A percentile compares a stretch with the other conserved stretches of the same genome.
These are phyloP conservation scores for Selene dorsalis DNA, from an alignment of 2,797 vertebrate species.

Conservation along the genomic window DNA sequence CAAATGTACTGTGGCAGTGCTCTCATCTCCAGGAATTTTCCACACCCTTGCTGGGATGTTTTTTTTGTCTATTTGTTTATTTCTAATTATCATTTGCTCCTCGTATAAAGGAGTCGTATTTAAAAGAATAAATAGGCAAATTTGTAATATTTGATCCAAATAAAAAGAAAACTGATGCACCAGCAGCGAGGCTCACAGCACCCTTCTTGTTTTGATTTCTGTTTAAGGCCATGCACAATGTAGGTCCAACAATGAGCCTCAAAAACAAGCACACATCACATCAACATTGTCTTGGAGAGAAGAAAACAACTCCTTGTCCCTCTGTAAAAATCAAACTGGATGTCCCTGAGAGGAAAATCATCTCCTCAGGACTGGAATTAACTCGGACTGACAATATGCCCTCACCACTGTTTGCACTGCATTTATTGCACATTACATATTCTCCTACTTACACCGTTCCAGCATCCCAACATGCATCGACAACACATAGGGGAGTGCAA, in stretches of 20 bases:
- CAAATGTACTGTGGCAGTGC: slow-evolving; percentile 46
- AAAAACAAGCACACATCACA: slow-evolving; percentile 42
- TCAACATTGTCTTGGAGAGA: slow-evolving; percentile 47
- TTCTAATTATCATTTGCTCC: slow-evolving; percentile 40
- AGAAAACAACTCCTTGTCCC: slow-evolving; percentile 39
- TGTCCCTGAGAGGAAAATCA: slow-evolving; percentile 71
- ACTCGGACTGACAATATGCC: slow-evolving; percentile 68
- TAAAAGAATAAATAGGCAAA: slow-evolving; percentile 22
- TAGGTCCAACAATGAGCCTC: slow-evolving; percentile 25
- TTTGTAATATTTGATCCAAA: slow-evolving; percentile 17
- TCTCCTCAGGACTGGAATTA: slow-evolving; percentile 67
- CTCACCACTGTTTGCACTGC: slow-evolving; percentile 51
- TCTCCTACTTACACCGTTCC: slow-evolving; percentile 44
- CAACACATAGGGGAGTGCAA: slow-evolving; percentile 44
- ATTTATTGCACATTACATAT: slow-evolving; percentile 66
- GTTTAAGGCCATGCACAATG: slow-evolving; percentile 11
- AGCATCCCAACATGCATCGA: slow-evolving; percentile 55
- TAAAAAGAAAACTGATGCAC: slow-evolving; percentile 5
- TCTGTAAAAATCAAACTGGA: slow-evolving; percentile 57
- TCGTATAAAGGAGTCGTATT: slow-evolving; percentile 8
- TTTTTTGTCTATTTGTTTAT: slow-evolving; percentile 32
- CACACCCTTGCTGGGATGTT: slow-evolving; percentile 18
- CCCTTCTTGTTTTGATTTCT: slow-evolving; percentile 36
- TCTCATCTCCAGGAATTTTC: slow-evolving; percentile 68
- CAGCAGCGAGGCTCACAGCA: slow-evolving; percentile 7